Evolutionary conservation across 2,888 invertebrate species (phyloP), one percentile per base, ranked within the genome.

Genomic region (Chrysotoxum bicinctum): DNA sequence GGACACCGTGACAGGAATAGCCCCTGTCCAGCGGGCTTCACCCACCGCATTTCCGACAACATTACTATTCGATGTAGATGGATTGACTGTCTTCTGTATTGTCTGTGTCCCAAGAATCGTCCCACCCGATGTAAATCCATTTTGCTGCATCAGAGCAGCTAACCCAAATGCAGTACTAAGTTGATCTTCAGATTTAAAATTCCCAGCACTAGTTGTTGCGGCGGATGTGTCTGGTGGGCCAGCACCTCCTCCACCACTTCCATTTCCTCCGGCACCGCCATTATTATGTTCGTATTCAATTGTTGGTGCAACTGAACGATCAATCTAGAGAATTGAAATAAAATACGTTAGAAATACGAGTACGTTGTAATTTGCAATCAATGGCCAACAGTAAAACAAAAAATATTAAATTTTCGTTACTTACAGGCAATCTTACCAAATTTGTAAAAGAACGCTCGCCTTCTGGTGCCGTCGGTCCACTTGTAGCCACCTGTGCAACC

Each of bases 111-210:
- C 90, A n/a, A 90, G 84, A 79, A 95, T 92, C 84, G 95, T 94
- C 78, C 94, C 94, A 40, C 94, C 94, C 73, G 95, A 93, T 62
- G 95, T 89, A 79, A 91, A 91, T 37, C 91, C 91, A 87, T 91
- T 91, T 87, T 91, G 69, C 23, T 84, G 96, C 95, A 96, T 96
- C 88, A 96, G 93, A 32, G 96, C 95, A 21, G 96, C 96, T 86
- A 96, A 93, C 21, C 95, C 95, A 92, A 95, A 95, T 66, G 95
- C 95, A 56, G 94, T 94, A 77, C 93, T 94, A 89, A 95, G 93
- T 92, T 95, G 95, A 91, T 95, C 95, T 91, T 95, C 95, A 60
- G 95, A 94, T 88, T 95, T 95, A 89, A 95, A 92, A 87, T 89
- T 90, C 50, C 89, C 90, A 3, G 89, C 88, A 64, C 89, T 89